Evolutionary conservation across 1,140 invertebrate genomes (phyloP).

Genomic region (Phortica variegata): DNA sequence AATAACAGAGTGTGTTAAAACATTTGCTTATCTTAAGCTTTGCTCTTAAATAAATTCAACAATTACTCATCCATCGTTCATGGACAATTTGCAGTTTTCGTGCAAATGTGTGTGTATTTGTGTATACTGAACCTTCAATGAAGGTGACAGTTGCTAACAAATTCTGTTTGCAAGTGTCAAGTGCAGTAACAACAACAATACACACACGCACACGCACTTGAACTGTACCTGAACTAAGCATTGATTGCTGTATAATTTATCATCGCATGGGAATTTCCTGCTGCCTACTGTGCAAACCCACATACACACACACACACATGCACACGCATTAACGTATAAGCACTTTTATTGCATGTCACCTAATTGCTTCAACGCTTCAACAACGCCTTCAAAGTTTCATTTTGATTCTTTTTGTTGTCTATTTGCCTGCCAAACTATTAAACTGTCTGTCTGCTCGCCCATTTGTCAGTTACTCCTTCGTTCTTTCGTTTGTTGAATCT

Average conservation of each 20-base stretch:
- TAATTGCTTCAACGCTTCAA: constrained; percentile 27
- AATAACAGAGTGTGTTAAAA: neutral
- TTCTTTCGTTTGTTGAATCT: constrained; percentile 38
- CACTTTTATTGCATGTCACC: constrained; percentile 37
- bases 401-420: neutral
- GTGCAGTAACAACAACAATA: constrained; percentile 22
- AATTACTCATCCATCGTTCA: neutral
- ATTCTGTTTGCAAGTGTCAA: constrained; percentile 22
- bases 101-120: constrained; percentile 7
- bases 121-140: no score
- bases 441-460: constrained; percentile 23
- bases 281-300: constrained; percentile 9
- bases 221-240: no score
- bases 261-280: no score
- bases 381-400: no score
- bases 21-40: neutral
- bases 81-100: constrained; percentile 6
- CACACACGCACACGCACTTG: constrained; percentile 7
- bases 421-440: neutral
- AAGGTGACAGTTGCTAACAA: constrained; percentile 30
- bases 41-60: neutral
- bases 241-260: no score
- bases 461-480: constrained; percentile 12
- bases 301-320: constrained; percentile 4
- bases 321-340: constrained; percentile 8